Base-by-base conservation (phyloP, 2,888 invertebrate species). In the Lycocerus yunnanus region DNA sequence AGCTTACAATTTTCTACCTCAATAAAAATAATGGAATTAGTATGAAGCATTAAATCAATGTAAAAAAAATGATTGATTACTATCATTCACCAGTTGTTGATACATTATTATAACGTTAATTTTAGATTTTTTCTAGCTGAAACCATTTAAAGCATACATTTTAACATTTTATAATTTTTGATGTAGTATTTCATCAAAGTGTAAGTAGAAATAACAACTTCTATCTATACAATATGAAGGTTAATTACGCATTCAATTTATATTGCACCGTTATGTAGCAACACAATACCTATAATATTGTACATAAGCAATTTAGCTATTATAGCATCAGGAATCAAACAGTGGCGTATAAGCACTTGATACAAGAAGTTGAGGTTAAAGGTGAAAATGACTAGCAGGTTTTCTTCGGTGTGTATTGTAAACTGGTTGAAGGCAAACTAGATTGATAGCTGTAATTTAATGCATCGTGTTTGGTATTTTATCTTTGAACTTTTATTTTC, bases 371-470 rank as follows among this genome's bases (percentile, higher is more conserved):
- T 21, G 20, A 72, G 74, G 74, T 75, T 77, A 75, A 73, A 77
- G 74, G 76, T 74, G 72, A 77, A 72, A 72, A 77, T 77, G 77
- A 77, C 77, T 77, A 63, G 77, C 75, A 70, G 18, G 18, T 73
- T 72, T 70, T 72, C 58, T 72, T 71, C 58, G n/a, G 58, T 71
- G 66, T 61, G 43, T 65, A 66, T 66, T 74, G 74, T 70, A 63
- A 63, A 63, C 61, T 63, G 69, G 63, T 65, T 27, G 69, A 71
- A 71, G 59, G 20, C 59, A 24, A 66, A 43, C 21, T 58, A 66
- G 71, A 66, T 71, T 63, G 61, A 66, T 71, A 58, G 70, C 58
- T 71, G 65, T 58, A 65, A 66, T 71, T 60, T 66, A 21, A 71
- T 66, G 14, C 66, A 15, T 68, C 18, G 14, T 66, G 66, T 66